Percentiles rank a stretch among this genome's conserved stretches.
phyloP scores from a whole-genome alignment of 53 echinoderm and acorn worm species.

The Holothuria scabra region DNA sequence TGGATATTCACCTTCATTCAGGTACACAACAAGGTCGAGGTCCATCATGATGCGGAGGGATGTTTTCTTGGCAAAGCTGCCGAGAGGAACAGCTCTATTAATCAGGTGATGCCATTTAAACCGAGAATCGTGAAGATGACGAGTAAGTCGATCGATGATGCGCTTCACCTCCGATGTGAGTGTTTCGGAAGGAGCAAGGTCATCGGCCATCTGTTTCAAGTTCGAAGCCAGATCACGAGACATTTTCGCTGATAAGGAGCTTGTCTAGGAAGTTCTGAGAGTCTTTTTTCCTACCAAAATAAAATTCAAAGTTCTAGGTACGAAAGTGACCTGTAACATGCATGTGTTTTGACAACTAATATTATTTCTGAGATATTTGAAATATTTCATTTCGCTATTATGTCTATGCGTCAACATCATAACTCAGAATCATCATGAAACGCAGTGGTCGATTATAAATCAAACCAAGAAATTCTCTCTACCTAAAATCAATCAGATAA shows the following conservation, averaged over 20 bases:
- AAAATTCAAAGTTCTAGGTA: too few species aligned
- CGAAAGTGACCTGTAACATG: too few species aligned
- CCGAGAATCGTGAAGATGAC: background rate
- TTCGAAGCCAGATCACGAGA: background rate
- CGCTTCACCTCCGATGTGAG: background rate
- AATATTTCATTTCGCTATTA: too few species aligned
- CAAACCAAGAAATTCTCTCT: too few species aligned
- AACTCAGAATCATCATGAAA: too few species aligned
- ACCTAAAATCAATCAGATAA: too few species aligned
- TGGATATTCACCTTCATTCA: slow-evolving; percentile 26
- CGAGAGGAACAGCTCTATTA: slow-evolving; percentile 11
- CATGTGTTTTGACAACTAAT: too few species aligned
- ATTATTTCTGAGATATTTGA: too few species aligned
- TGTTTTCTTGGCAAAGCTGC: slow-evolving; percentile 32
- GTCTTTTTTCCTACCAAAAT: too few species aligned
- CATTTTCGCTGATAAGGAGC: background rate
- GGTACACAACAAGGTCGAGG: slow-evolving; percentile 29
- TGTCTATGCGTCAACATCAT: too few species aligned
- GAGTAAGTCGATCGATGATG: background rate
- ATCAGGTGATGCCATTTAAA: background rate
- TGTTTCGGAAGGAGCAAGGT: background rate
- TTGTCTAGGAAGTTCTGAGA: too few species aligned
- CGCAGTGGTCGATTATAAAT: too few species aligned
- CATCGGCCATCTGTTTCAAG: slow-evolving; percentile 17
- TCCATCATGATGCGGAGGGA: slow-evolving; percentile 40